Base-by-base conservation (phyloP, 92 coral and sea anemone genomes). In the Paragorgia papillata region DNA sequence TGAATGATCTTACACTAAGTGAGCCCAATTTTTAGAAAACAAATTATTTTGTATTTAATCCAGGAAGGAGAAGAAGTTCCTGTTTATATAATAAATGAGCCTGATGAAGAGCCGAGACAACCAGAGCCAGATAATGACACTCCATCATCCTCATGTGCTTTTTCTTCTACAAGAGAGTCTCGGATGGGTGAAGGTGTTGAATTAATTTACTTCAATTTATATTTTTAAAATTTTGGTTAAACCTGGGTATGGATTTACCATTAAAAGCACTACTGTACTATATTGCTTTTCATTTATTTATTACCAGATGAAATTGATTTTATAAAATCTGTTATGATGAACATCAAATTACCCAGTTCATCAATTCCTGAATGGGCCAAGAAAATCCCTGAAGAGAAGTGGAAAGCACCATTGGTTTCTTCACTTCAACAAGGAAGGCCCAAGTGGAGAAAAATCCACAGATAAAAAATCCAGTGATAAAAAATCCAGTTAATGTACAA, bases 291-390 rank as follows among this genome's bases (percentile, higher is more conserved):
- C 0, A 37, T 58, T 79, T 67, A 7, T 41, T 32, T 27, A 73
- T 46, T 18, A 58, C 34, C 86, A 94, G 98, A 91, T 64, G 92
- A 94, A 87, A 92, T 91, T 22, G 89, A 87, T 74, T 83, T 94
- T 2, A 94, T 94, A 27, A 84, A 92, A 82, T 91, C 92, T 34
- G 97, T 94, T 14, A 94, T 94, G 98, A 66, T 87, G 13, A 90
- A 86, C 53, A 89, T 94, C 43, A 82, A 91, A 19, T 88, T 94
- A 31, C 98, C 98, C 48, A 74, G 83, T 10, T 86, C 98, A 62
- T 88, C 97, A 31, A 80, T 91, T 39, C 98, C 98, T 31, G 98
- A 94, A 24, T 94, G 98, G 98, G 98, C 97, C 40, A 86, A 82
- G 48, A 80, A 80, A 25, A 73, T 94, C 7, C 97, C 98, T 58